Conservation (phyloP, 2,113 vertebrate species). For the Rhabdomys dilectus region DNA sequence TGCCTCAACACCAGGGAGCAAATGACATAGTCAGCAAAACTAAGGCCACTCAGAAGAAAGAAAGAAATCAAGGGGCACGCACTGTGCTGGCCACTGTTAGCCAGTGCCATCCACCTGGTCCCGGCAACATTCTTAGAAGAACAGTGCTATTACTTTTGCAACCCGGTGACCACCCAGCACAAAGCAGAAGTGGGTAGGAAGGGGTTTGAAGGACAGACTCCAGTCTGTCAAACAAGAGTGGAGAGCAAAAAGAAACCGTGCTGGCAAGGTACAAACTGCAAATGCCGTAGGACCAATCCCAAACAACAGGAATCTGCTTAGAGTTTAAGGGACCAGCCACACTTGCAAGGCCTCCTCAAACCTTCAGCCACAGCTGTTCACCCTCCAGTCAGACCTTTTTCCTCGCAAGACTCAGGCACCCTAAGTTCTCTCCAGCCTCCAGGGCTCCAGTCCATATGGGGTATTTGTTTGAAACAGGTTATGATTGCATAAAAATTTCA, state of each 20-base stretch:
- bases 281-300: no score
- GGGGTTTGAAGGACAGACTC: not conserved
- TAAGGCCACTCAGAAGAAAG: not conserved
- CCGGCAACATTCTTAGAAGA: not conserved
- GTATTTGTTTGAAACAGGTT: not conserved
- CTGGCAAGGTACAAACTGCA: not conserved
- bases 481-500: not conserved
- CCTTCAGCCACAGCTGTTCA: not conserved
- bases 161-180: not conserved
- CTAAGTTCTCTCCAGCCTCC: not conserved
- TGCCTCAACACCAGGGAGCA: not conserved
- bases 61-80: not conserved
- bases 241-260: not conserved
- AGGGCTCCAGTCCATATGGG: not conserved
- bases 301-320: slow-evolving; percentile 46
- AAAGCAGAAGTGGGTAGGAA: accelerated
- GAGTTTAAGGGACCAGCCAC: not conserved
- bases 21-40: not conserved
- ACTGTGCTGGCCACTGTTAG: accelerated
- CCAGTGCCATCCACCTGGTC: accelerated
- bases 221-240: not conserved
- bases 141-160: not conserved
- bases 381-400: not conserved
- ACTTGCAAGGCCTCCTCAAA: not conserved
- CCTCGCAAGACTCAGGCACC: not conserved